Percentiles rank a stretch among this genome's conserved stretches.
phyloP scores from a whole-genome alignment of 2,113 vertebrate genomes.

The Delphinus delphis region DNA sequence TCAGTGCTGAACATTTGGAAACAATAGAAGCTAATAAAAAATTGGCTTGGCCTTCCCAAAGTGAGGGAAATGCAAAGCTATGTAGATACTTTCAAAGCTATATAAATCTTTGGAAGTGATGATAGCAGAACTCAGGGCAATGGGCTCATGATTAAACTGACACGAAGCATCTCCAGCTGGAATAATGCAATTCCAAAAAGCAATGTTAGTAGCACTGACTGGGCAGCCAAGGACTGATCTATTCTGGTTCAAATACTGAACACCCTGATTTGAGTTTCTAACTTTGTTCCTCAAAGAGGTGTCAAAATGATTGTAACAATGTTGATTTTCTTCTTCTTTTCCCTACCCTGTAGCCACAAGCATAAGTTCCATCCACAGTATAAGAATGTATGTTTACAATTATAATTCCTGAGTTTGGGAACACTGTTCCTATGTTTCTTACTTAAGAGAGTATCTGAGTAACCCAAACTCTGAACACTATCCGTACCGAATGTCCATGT shows the following conservation, averaged over 20 bases:
- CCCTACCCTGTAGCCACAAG: not conserved
- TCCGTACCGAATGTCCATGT: not conserved
- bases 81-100: not conserved
- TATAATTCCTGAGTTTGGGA: not conserved
- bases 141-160: not conserved
- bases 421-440: not conserved
- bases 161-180: not conserved
- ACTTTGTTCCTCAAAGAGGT: not conserved
- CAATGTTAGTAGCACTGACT: not conserved
- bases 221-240: constrained; percentile 28
- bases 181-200: not conserved
- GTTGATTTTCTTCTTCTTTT: not conserved
- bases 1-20: not conserved
- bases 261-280: constrained; percentile 17
- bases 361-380: not conserved
- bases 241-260: not conserved
- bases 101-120: not conserved
- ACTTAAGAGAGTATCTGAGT: not conserved
- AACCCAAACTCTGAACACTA: not conserved
- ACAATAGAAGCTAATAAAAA: not conserved
- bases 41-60: not conserved
- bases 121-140: not conserved
- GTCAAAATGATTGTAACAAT: not conserved
- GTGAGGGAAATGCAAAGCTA: not conserved
- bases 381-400: not conserved